A percentile compares a stretch with the other conserved stretches of the same genome.
Conservation (phyloP, 2,888 invertebrate genomes). For the Bombylius major region DNA sequence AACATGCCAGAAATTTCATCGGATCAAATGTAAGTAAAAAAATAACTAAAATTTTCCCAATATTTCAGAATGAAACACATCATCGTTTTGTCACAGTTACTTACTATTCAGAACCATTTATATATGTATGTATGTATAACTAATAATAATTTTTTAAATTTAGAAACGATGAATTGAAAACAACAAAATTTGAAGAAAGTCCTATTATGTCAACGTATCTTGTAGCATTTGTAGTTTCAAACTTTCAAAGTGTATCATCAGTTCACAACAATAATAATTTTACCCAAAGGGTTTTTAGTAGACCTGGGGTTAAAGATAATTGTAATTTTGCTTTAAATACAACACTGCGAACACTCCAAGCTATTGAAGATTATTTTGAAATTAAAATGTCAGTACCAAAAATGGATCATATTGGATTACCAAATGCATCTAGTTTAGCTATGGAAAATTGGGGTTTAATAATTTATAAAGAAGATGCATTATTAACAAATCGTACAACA, state of each 20-base stretch:
- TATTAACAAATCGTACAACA: conserved; percentile 9
- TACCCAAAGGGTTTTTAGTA: conserved; percentile 28
- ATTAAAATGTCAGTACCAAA: conserved; percentile 65
- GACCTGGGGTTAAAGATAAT: conserved; percentile 23
- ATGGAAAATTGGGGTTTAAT: conserved; percentile 94
- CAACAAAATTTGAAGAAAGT: conserved; percentile 36
- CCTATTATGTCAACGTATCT: conserved; percentile 64
- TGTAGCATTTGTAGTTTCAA: conserved; percentile 62
- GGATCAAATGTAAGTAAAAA: no score
- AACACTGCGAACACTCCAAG: conserved; percentile 55
- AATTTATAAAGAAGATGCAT: conserved; percentile 39
- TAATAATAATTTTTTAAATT: no score
- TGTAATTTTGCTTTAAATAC: conserved; percentile 60
- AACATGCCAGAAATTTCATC: conserved; percentile 12
- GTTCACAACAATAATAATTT: conserved; percentile 11
- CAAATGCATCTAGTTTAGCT: conserved; percentile 71
- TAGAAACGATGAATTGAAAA: conserved; percentile 6
- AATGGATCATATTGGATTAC: conserved; percentile 77
- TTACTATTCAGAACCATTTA: no score
- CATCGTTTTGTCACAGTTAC: no score
- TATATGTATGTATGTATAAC: no score
- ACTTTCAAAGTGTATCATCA: conserved; percentile 27
- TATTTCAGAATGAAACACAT: no score
- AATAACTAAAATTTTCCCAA: no score
- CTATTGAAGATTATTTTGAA: conserved; percentile 57